Conservation (phyloP, 2,113 vertebrate species). For the Gracilinanus agilis region DNA sequence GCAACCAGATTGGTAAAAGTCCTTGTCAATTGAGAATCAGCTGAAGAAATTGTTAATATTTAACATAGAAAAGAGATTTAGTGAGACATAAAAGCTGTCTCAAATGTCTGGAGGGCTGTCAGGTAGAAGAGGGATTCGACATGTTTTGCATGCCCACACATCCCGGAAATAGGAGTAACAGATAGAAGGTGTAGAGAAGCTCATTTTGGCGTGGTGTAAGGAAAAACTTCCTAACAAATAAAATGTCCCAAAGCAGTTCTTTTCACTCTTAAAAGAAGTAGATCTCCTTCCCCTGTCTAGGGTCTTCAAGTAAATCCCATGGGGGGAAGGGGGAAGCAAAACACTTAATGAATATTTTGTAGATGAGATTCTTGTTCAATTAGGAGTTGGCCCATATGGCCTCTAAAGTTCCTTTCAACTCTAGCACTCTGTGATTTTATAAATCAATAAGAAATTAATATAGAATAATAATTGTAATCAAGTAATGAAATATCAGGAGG, state of each 20-base stretch:
- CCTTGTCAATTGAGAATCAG: not conserved
- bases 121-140: not conserved
- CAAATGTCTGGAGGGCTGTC: not conserved
- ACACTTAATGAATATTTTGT: not conserved
- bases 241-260: not conserved
- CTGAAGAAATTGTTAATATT: not conserved
- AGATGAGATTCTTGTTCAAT: not conserved
- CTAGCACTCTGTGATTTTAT: not conserved
- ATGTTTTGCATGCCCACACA: not conserved
- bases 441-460: not conserved
- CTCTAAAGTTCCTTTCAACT: not conserved
- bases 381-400: not conserved
- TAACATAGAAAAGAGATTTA: not conserved
- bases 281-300: not conserved
- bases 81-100: not conserved
- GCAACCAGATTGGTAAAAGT: no score
- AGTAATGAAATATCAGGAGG: not conserved
- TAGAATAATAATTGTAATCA: not conserved
- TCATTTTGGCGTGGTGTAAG: not conserved
- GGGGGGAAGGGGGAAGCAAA: not conserved
- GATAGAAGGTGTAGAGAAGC: not conserved
- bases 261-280: not conserved
- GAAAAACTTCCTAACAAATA: not conserved
- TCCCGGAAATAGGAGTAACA: not conserved
- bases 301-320: not conserved